Evolutionary conservation across 2,888 invertebrate species (phyloP), one percentile per base, ranked within the genome.

Genomic region (Buathra laborator): DNA sequence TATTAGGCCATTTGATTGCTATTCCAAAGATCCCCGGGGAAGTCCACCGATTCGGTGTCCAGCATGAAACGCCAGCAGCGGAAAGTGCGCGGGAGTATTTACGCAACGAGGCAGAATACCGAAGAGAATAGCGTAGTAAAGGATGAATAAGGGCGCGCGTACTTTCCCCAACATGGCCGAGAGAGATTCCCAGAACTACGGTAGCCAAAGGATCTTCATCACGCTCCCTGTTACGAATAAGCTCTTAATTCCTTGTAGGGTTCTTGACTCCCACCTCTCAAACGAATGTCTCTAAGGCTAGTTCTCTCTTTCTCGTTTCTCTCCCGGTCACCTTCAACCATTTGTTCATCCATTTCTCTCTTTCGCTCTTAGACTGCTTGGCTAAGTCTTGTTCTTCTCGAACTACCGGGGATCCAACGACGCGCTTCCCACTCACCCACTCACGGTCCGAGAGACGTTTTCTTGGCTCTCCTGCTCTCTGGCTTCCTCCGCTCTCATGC

Each of bases 221-320:
- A 90, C 90, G 89, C 89, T 90, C 89, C 91, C 91, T 90, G 90
- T 91, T 92, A 92, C 92, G 91, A 92, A 93, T 93, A 92, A 92
- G 91, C 92, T 92, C 91, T 92, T 91, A 92, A 92, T 93, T 92
- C 92, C 90, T 91, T 89, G 89, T 90, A 91, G 92, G 91, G 90
- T 91, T 92, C 91, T 92, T 90, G 90, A 90, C 90, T 90, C 88
- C 90, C 89, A 87, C 88, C 89, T 89, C 87, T 87, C 71, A n/a
- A 78, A 67, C 64, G 37, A 48, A 81, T 78, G 83, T 88, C 88
- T 89, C 87, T 37, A 10, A 75, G 44, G 51, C 86, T 75, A 85
- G 81, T 86, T 48, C 85, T 87, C 83, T 78, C 81, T 81, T 70
- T 59, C n/a, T n/a, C 14, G 32, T 79, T 83, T 76, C 70, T 64